phyloP scores from a whole-genome alignment of 2,797 vertebrate species.

The Gymnothorax javanicus region DNA sequence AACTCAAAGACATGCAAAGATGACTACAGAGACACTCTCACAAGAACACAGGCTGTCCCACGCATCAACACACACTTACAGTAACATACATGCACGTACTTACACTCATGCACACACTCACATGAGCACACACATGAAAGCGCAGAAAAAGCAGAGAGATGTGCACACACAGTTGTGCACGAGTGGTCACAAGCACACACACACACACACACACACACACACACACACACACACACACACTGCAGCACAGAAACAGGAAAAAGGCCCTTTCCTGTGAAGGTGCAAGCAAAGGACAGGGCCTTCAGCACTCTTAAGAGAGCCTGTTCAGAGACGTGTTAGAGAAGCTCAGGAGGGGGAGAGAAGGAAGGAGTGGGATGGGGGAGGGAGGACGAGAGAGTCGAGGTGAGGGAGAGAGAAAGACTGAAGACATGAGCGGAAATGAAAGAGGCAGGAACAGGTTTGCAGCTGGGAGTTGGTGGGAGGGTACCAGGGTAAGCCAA shows the following conservation, averaged over 20 bases:
- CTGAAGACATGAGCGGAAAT: background rate
- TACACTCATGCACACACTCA: background rate
- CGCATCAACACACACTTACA: background rate
- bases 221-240: conserved; percentile 15
- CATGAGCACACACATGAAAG: conserved; percentile 16
- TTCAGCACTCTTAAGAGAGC: conserved; percentile 33
- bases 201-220: background rate
- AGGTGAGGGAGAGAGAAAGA: background rate
- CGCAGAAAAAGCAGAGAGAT: background rate
- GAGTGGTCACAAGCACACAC: background rate
- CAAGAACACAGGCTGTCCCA: background rate
- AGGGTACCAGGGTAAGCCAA: conserved; percentile 13
- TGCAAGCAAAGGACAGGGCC: conserved; percentile 45
- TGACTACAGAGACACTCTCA: background rate
- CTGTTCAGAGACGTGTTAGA: background rate
- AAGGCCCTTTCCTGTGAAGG: conserved; percentile 54
- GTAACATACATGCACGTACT: conserved; percentile 17
- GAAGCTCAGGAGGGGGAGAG: background rate
- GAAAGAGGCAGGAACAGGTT: background rate
- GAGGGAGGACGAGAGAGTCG: too few species aligned
- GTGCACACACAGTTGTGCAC: background rate
- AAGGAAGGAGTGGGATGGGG: background rate
- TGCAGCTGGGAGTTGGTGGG: background rate
- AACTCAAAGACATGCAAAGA: background rate
- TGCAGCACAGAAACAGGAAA: conserved; percentile 31